A percentile compares a stretch with the other conserved stretches of the same genome.
phyloP scores from a whole-genome alignment of 2,797 vertebrate species.

The Peromyscus attwateri region DNA sequence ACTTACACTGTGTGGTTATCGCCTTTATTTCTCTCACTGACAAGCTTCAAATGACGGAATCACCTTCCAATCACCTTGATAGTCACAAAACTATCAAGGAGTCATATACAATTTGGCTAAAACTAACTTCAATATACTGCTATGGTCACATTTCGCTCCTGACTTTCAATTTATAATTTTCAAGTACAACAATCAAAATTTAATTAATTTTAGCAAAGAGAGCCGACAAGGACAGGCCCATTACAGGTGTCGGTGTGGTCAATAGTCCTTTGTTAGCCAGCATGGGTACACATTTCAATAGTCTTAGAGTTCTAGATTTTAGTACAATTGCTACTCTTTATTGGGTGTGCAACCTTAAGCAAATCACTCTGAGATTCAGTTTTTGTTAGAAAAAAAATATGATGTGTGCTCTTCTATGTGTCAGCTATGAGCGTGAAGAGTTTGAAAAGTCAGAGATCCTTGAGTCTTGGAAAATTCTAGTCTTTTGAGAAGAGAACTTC shows the following conservation, averaged over 20 bases:
- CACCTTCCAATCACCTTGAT: background rate
- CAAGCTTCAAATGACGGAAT: background rate
- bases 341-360: background rate
- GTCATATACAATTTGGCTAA: background rate
- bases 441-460: background rate
- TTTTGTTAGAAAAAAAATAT: background rate
- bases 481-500: background rate
- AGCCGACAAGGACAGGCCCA: background rate
- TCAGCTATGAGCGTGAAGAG: background rate
- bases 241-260: background rate
- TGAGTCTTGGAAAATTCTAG: background rate
- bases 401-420: background rate
- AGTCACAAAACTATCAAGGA: slow-evolving; percentile 12
- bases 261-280: background rate
- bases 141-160: background rate
- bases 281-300: background rate
- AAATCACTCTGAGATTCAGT: slow-evolving; percentile 52
- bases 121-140: background rate
- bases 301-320: background rate
- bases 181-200: background rate
- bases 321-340: background rate
- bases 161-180: slow-evolving; percentile 28
- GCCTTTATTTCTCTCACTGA: slow-evolving; percentile 30
- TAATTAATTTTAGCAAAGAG: background rate
- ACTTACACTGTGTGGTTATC: background rate